Conservation (phyloP, 2,888 invertebrate species). For the Eurytoma californica region DNA sequence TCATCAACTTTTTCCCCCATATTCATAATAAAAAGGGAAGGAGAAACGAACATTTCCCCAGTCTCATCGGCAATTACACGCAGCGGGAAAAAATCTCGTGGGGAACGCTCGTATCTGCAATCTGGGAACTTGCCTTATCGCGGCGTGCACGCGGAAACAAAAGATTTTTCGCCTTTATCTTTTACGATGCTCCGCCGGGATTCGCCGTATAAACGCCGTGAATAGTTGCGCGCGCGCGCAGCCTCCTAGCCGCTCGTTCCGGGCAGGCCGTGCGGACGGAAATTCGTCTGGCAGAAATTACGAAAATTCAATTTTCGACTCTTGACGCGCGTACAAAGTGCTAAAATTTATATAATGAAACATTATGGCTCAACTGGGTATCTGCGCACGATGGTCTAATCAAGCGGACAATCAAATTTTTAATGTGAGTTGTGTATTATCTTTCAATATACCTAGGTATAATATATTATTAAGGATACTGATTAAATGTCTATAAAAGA, state of each 20-base stretch:
- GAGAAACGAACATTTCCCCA: background rate
- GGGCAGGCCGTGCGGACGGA: slow-evolving; percentile 2
- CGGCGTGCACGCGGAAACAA: slow-evolving; percentile 60
- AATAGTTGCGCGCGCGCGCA: slow-evolving; percentile 16
- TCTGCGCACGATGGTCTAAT: slow-evolving; percentile 12
- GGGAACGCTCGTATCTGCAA: background rate
- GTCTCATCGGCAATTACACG: too few species aligned
- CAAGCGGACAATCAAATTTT: slow-evolving; percentile 35
- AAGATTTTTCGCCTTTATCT: slow-evolving; percentile 67
- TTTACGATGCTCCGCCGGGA: slow-evolving; percentile 45
- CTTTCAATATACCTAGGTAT: too few species aligned
- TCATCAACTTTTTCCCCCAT: background rate
- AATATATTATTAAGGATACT: too few species aligned
- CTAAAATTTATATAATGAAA: background rate
- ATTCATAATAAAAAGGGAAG: background rate
- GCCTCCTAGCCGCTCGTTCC: background rate
- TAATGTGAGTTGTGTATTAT: background rate
- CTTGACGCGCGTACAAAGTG: background rate
- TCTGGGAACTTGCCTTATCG: background rate
- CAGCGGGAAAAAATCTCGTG: too few species aligned
- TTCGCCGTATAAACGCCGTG: too few species aligned
- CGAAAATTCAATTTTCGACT: slow-evolving; percentile 52
- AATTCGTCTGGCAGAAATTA: slow-evolving; percentile 30
- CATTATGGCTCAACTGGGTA: background rate
- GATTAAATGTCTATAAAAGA: too few species aligned